Conservation (phyloP, 2,888 invertebrate species). For the Apamea crenata region DNA sequence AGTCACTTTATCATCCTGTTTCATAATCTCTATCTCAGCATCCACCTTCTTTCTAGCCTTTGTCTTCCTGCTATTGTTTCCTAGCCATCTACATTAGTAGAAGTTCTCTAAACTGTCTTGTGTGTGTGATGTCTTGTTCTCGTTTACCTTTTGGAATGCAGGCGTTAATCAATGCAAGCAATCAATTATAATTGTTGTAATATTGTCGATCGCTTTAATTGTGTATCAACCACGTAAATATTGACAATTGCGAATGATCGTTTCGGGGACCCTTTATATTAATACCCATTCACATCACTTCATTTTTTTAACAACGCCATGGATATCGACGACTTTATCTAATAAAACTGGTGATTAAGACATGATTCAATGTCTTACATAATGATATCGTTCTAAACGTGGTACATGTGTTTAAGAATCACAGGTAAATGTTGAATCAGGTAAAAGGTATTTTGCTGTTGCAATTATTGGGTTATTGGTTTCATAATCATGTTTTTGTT, state of each 20-base stretch:
- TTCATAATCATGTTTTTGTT: slow-evolving; percentile 24
- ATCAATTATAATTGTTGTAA: background rate
- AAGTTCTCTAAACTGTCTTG: background rate
- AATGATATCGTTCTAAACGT: slow-evolving; percentile 5
- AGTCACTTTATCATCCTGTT: background rate
- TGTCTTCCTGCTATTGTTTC: background rate
- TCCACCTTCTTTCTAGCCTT: background rate
- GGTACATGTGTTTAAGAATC: slow-evolving; percentile 2
- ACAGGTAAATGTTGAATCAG: slow-evolving; percentile 34
- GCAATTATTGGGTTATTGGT: slow-evolving; percentile 32
- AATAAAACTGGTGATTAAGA: background rate
- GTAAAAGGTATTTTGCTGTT: slow-evolving; percentile 30
- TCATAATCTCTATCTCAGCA: background rate
- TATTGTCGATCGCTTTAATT: background rate
- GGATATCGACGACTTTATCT: background rate
- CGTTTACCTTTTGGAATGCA: background rate
- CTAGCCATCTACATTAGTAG: background rate
- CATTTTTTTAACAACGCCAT: background rate
- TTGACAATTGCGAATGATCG: background rate
- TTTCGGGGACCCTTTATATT: too few relatives aligned
- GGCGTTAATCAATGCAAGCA: background rate
- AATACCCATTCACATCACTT: background rate
- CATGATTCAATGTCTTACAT: background rate
- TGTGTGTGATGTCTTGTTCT: background rate
- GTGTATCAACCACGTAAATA: too few relatives aligned